Evolutionary conservation across 2,888 invertebrate species (phyloP).

Genomic region (Podabrus alpinus): DNA sequence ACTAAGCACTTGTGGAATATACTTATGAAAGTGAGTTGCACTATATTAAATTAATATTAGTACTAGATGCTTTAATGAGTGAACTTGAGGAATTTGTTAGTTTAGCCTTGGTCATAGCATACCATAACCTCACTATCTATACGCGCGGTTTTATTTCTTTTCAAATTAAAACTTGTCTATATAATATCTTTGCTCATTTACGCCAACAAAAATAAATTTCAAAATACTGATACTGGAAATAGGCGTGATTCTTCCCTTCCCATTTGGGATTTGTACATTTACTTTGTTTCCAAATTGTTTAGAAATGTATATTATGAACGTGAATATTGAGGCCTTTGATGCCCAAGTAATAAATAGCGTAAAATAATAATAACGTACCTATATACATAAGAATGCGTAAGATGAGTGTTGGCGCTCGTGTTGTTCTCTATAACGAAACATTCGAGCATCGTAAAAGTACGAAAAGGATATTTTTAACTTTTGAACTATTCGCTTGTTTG

Average conservation of each 20-base stretch:
- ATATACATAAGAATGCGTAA: conserved; percentile 26
- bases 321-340: not conserved
- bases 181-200: not conserved
- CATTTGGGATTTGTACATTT: not conserved
- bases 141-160: conserved; percentile 32
- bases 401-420: conserved; percentile 21
- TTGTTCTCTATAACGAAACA: conserved; percentile 31
- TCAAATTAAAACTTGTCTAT: not conserved
- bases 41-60: conserved; percentile 16
- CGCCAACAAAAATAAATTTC: not conserved
- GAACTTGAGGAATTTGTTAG: not conserved
- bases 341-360: not conserved
- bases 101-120: not conserved
- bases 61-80: not conserved
- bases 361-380: conserved; percentile 4
- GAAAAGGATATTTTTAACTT: conserved; percentile 53
- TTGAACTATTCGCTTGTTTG: conserved; percentile 52
- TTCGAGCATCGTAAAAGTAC: conserved; percentile 30
- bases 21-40: conserved; percentile 42
- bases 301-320: not conserved
- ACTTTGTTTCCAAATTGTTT: not conserved
- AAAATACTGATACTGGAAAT: not conserved
- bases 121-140: conserved; percentile 45
- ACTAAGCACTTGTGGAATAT: conserved; percentile 40
- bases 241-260: not conserved